A percentile compares a stretch with the other conserved stretches of the same genome.
Evolutionary conservation across 2,888 invertebrate genomes (phyloP).

Genomic region (Zygaena filipendulae): DNA sequence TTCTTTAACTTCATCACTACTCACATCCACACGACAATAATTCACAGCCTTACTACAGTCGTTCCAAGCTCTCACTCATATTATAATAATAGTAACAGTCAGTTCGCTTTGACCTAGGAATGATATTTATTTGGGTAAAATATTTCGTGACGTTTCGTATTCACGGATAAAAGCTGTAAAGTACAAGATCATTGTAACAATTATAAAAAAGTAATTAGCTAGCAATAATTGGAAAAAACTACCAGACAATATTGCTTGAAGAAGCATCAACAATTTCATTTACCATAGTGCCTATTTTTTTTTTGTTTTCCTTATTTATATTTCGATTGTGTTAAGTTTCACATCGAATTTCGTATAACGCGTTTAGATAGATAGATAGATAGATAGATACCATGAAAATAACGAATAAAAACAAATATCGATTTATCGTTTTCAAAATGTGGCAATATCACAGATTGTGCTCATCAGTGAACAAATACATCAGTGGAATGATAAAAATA

Average conservation of each 20-base stretch:
- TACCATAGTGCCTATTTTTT: neutral
- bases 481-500: too few species aligned
- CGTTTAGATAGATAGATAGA: neutral
- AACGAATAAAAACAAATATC: too few species aligned
- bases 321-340: too few species aligned
- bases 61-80: slow-evolving; percentile 51
- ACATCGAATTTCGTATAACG: neutral
- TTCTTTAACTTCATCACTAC: too few species aligned
- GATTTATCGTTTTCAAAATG: slow-evolving; percentile 17
- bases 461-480: too few species aligned
- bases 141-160: too few species aligned
- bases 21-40: slow-evolving; percentile 42
- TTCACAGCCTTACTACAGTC: slow-evolving; percentile 65
- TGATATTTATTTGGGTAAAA: slow-evolving; percentile 38
- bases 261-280: too few species aligned
- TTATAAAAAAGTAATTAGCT: too few species aligned
- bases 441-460: slow-evolving; percentile 39
- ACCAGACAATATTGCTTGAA: too few species aligned
- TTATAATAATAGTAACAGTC: slow-evolving; percentile 35
- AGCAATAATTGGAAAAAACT: slow-evolving; percentile 20
- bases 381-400: neutral
- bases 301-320: too few species aligned
- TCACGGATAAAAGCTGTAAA: too few species aligned
- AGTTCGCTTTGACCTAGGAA: slow-evolving; percentile 47
- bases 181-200: too few species aligned